These are phyloP conservation scores for Xenopus petersii DNA, from an alignment of 2,797 vertebrate species.

Conservation along the genomic window DNA sequence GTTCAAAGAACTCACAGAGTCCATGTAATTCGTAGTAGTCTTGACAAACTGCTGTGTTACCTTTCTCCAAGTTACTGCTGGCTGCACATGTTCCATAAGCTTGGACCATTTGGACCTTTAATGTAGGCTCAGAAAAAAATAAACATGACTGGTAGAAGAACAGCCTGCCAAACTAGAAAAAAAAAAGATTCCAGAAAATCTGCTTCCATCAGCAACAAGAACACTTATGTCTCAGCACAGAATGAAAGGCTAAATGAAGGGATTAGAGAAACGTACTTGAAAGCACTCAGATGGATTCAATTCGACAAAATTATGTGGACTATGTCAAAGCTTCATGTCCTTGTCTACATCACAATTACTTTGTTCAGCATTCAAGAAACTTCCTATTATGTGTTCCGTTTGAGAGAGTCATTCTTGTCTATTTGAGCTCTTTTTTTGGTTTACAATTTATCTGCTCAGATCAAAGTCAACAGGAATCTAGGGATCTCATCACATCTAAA, in stretches of 20 bases:
- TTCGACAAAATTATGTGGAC: constrained; percentile 48
- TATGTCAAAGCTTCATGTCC: constrained; percentile 48
- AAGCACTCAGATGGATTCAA: constrained; percentile 51
- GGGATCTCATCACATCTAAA: constrained; percentile 20
- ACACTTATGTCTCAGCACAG: constrained; percentile 25
- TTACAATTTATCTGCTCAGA: constrained; percentile 52
- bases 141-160: constrained; percentile 4
- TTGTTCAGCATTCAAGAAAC: constrained; percentile 53
- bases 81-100: background rate
- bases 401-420: constrained; percentile 41
- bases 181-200: constrained; percentile 10
- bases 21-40: background rate
- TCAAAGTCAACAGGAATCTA: constrained; percentile 50
- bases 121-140: background rate
- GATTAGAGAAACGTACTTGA: constrained; percentile 53
- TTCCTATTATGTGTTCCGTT: constrained; percentile 46
- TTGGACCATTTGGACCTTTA: background rate
- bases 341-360: constrained; percentile 52
- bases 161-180: background rate
- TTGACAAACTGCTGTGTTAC: background rate
- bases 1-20: background rate
- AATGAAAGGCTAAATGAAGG: constrained; percentile 51
- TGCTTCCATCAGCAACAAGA: constrained; percentile 31
- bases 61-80: background rate
- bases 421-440: constrained; percentile 43